Evolutionary conservation across 2,888 invertebrate species (phyloP).

Genomic region (Fragum whitleyi): DNA sequence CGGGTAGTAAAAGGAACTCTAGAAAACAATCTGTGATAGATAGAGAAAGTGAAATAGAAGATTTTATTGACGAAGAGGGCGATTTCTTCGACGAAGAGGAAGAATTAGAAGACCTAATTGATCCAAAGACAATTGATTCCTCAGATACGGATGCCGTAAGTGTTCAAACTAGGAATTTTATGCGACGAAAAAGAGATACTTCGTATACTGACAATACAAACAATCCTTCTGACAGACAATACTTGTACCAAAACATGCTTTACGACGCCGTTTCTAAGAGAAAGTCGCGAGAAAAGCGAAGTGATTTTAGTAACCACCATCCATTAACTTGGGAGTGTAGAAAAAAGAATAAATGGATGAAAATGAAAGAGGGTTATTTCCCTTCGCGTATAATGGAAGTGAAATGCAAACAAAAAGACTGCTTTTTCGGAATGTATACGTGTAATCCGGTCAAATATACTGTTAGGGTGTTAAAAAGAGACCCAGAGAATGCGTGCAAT

Average conservation of each 20-base stretch:
- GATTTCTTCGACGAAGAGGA: slow-evolving; percentile 60
- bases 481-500: slow-evolving; percentile 77
- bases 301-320: slow-evolving; percentile 61
- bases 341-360: slow-evolving; percentile 68
- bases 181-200: slow-evolving; percentile 66
- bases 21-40: slow-evolving; percentile 52
- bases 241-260: slow-evolving; percentile 60
- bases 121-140: slow-evolving; percentile 14
- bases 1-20: slow-evolving; percentile 60
- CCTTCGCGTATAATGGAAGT: slow-evolving; percentile 76
- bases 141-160: slow-evolving; percentile 47
- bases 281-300: slow-evolving; percentile 49
- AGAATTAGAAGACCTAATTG: slow-evolving; percentile 42
- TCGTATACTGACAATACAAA: slow-evolving; percentile 42
- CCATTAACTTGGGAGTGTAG: slow-evolving; percentile 78
- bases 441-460: slow-evolving; percentile 80
- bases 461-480: slow-evolving; percentile 77
- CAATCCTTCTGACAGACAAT: slow-evolving; percentile 41
- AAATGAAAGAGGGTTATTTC: slow-evolving; percentile 76
- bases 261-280: slow-evolving; percentile 43
- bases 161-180: slow-evolving; percentile 66
- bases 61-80: slow-evolving; percentile 46
- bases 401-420: slow-evolving; percentile 75
- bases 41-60: slow-evolving; percentile 26
- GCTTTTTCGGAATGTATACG: slow-evolving; percentile 79